phyloP scores from a whole-genome alignment of 2,888 invertebrate species.

The Lumbricus terrestris region DNA sequence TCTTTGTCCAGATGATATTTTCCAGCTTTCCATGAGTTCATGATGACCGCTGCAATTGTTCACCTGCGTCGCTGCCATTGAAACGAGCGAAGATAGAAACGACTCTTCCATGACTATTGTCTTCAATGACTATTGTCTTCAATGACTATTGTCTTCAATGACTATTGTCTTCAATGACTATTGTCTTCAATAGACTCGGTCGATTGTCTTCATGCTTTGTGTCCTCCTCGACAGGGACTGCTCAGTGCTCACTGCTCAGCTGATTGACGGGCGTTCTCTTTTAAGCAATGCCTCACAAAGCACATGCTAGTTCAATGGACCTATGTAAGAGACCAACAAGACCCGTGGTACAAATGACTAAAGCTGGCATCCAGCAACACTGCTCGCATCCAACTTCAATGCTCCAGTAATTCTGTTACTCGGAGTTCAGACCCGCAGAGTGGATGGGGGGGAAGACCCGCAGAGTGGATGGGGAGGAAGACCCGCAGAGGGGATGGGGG shows the following conservation, averaged over 20 bases:
- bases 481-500: no score
- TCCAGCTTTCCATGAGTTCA: neutral
- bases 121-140: no score
- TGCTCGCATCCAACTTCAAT: neutral
- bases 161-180: no score
- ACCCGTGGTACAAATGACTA: neutral
- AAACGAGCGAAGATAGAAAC: neutral
- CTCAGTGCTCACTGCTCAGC: neutral
- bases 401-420: neutral
- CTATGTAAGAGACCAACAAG: no score
- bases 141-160: no score
- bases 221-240: neutral
- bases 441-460: no score
- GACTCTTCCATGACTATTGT: no score
- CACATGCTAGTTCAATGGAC: neutral
- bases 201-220: neutral
- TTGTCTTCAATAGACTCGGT: no score
- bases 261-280: neutral
- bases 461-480: no score
- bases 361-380: neutral
- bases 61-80: neutral
- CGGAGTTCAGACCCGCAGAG: no score
- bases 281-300: neutral
- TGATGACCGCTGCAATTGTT: neutral
- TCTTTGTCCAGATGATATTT: neutral